Percentiles rank a stretch among this genome's conserved stretches.
Evolutionary conservation across 1,140 invertebrate species (phyloP).

Genomic region (Leptinotarsa texana): DNA sequence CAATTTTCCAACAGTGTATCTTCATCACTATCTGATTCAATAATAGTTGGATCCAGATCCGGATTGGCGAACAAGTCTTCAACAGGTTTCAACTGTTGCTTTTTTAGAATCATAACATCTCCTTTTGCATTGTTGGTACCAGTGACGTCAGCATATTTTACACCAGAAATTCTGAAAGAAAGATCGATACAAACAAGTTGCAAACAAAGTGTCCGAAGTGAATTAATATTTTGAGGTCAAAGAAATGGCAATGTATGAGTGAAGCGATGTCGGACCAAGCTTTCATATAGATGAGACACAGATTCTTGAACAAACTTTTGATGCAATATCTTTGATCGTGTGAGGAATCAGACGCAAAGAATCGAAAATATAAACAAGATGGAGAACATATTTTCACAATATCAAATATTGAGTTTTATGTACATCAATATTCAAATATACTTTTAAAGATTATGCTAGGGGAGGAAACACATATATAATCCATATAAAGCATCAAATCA

Average conservation of each 20-base stretch:
- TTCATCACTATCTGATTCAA: constrained; percentile 36
- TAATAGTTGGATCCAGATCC: constrained; percentile 41
- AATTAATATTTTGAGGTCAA: background rate
- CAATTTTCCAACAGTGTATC: background rate
- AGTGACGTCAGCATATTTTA: constrained; percentile 31
- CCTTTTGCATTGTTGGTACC: constrained; percentile 46
- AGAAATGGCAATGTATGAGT: background rate
- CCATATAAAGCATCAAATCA: background rate
- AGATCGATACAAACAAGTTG: background rate
- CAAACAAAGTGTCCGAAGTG: background rate
- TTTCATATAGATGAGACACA: background rate
- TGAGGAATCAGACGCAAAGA: too few relatives aligned
- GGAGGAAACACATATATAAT: background rate
- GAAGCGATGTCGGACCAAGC: background rate
- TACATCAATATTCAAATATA: too few relatives aligned
- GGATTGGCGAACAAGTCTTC: constrained; percentile 46
- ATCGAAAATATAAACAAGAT: too few relatives aligned
- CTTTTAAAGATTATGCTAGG: background rate
- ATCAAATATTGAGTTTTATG: too few relatives aligned
- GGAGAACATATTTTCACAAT: too few relatives aligned
- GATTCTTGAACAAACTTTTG: too few relatives aligned
- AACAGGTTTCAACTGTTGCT: constrained; percentile 40
- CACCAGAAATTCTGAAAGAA: constrained; percentile 24
- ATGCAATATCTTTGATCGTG: too few relatives aligned
- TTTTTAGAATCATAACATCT: constrained; percentile 42